phyloP scores from a whole-genome alignment of 2,888 invertebrate genomes.

The Chouioia cunea region DNA sequence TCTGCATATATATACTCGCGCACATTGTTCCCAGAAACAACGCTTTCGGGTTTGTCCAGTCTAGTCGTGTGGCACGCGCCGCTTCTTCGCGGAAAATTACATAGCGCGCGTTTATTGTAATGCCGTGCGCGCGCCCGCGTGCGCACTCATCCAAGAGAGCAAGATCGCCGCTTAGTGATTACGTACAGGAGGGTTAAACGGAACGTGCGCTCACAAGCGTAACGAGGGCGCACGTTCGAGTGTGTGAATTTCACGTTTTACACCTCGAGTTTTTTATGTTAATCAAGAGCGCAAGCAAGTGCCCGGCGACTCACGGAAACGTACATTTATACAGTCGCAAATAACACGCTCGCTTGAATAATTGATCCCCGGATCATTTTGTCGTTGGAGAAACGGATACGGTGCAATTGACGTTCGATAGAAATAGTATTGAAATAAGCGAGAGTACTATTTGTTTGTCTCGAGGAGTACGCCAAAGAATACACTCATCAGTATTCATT shows the following conservation, averaged over 20 bases:
- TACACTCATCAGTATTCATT: conserved; percentile 44
- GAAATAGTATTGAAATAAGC: no score
- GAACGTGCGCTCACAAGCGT: conserved; percentile 40
- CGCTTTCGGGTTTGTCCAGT: conserved; percentile 11
- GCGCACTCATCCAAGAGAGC: not conserved
- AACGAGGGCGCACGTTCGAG: conserved; percentile 46
- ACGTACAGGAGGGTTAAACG: not conserved
- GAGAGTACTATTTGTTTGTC: no score
- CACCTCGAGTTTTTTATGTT: conserved; percentile 1
- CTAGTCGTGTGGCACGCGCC: conserved; percentile 26
- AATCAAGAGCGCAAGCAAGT: not conserved
- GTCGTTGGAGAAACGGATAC: no score
- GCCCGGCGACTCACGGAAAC: not conserved
- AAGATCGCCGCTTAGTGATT: not conserved
- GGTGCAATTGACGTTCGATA: no score
- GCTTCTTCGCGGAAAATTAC: conserved; percentile 34
- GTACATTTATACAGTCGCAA: not conserved
- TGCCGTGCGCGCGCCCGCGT: conserved; percentile 7
- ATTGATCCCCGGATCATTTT: not conserved
- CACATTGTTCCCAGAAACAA: conserved; percentile 12
- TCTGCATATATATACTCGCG: not conserved
- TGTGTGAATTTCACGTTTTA: no score
- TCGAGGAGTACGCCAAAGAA: no score
- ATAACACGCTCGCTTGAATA: not conserved
- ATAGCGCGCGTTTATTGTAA: conserved; percentile 21